These are phyloP conservation scores for Helicoverpa assulta DNA, from an alignment of 2,888 invertebrate species.

Conservation along the genomic window DNA sequence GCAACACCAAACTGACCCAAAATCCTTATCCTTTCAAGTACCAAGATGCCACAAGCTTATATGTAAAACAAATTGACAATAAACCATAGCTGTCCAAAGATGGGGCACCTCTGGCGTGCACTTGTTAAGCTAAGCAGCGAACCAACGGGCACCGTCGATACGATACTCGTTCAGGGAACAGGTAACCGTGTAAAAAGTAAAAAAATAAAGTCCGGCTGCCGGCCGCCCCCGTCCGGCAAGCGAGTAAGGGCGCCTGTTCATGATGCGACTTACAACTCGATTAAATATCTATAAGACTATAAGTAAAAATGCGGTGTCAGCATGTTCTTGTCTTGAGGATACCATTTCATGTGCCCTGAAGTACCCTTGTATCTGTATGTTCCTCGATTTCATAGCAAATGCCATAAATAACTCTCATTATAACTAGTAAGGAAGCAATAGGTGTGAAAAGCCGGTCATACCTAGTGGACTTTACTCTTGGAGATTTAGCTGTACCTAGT, in stretches of 20 bases:
- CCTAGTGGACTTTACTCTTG: too few species aligned
- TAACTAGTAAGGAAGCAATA: too few species aligned
- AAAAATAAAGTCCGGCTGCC: conserved; percentile 79
- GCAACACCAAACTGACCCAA: too few species aligned
- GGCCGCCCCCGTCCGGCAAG: conserved; percentile 72
- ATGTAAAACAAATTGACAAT: not conserved
- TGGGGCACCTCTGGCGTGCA: conserved; percentile 81
- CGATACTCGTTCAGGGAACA: conserved; percentile 86
- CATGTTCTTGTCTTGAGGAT: not conserved
- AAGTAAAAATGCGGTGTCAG: too few species aligned
- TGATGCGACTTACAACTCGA: conserved; percentile 28
- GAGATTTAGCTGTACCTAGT: too few species aligned
- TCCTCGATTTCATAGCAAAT: not conserved
- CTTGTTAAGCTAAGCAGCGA: conserved; percentile 87
- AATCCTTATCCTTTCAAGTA: too few species aligned
- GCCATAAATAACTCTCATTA: not conserved
- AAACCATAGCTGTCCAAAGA: conserved; percentile 65
- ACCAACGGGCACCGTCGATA: conserved; percentile 81
- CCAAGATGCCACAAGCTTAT: too few species aligned
- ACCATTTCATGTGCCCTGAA: not conserved
- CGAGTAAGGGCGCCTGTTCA: conserved; percentile 68
- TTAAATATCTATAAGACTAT: not conserved
- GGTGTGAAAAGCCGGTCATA: too few species aligned
- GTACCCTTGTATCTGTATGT: too few species aligned
- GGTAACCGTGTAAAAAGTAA: conserved; percentile 86